Percentiles rank a stretch among this genome's conserved stretches.
phyloP scores from a whole-genome alignment of 1,140 invertebrate species.

The Microplitis demolitor region DNA sequence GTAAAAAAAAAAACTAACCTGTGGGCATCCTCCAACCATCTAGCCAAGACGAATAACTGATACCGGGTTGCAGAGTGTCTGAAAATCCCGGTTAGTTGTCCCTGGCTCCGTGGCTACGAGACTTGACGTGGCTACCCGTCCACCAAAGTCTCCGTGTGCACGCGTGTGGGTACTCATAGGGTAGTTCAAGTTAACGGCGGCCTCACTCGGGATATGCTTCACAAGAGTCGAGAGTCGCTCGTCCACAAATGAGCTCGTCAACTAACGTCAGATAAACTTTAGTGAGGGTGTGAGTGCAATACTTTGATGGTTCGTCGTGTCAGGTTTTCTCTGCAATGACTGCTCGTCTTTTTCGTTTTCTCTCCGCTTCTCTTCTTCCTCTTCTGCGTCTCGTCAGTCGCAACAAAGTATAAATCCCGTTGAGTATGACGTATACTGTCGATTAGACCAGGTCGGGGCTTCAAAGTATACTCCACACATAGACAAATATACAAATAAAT shows the following conservation, averaged over 20 bases:
- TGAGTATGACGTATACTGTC: too few relatives aligned
- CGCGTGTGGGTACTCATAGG: slow-evolving; percentile 16
- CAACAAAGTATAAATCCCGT: too few relatives aligned
- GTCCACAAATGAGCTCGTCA: too few relatives aligned
- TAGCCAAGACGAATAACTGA: slow-evolving; percentile 13
- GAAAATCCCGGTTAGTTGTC: slow-evolving; percentile 19
- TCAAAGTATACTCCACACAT: background rate
- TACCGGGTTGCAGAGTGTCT: slow-evolving; percentile 18
- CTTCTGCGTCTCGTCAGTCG: too few relatives aligned
- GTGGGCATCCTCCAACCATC: slow-evolving; percentile 53
- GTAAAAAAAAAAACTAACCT: slow-evolving; percentile 45
- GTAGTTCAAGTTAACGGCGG: background rate
- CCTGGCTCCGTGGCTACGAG: slow-evolving; percentile 14
- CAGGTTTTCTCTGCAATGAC: background rate
- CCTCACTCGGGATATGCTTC: background rate
- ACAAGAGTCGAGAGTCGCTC: background rate
- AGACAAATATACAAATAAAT: background rate
- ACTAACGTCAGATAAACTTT: background rate
- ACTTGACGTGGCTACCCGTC: slow-evolving; percentile 22
- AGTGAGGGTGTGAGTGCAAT: too few relatives aligned
- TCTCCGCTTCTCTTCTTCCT: too few relatives aligned
- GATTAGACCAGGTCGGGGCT: too few relatives aligned
- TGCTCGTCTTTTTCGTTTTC: background rate
- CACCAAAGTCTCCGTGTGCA: slow-evolving; percentile 11
- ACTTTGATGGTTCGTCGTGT: too few relatives aligned